A percentile compares a stretch with the other conserved stretches of the same genome.
Evolutionary conservation across 2,113 vertebrate species (phyloP).

Genomic region (Oreochromis niloticus): DNA sequence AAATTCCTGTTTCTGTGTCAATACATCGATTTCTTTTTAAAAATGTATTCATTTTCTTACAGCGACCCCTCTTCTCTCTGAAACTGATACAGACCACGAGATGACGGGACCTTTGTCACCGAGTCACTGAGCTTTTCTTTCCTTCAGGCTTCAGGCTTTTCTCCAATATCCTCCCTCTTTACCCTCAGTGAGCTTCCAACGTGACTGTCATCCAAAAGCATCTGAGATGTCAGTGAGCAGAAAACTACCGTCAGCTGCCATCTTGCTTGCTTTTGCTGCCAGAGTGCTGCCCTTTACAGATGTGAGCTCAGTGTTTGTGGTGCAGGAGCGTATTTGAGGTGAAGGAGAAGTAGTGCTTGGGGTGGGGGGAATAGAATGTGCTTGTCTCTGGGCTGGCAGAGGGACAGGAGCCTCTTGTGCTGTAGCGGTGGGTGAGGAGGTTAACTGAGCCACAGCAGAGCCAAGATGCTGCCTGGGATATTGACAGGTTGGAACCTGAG

Average conservation of each 20-base stretch:
- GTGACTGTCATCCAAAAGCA: constrained; percentile 56
- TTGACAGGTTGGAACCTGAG: constrained; percentile 81
- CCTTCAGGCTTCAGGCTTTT: background rate
- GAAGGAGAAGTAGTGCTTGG: background rate
- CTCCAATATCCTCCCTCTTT: constrained; percentile 12
- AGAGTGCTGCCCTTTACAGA: constrained; percentile 63
- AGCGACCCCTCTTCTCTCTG: background rate
- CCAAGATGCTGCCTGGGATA: constrained; percentile 66
- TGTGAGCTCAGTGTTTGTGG: constrained; percentile 18
- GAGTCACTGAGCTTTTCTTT: constrained; percentile 14
- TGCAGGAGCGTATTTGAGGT: constrained; percentile 1
- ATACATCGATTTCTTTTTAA: background rate
- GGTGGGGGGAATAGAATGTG: background rate
- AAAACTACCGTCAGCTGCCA: constrained; percentile 54
- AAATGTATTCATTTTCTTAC: background rate
- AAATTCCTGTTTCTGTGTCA: background rate
- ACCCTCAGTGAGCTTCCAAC: constrained; percentile 18
- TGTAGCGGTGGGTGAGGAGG: constrained; percentile 65
- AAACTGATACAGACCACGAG: constrained; percentile 32
- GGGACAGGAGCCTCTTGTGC: constrained; percentile 50
- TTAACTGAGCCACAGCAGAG: constrained; percentile 70
- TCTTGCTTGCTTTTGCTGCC: constrained; percentile 43
- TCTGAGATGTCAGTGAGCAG: constrained; percentile 38
- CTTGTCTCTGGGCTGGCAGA: constrained; percentile 46
- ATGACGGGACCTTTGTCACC: constrained; percentile 21